Evolutionary conservation across 1,140 invertebrate species (phyloP).

Genomic region (Drosophila pruinosa): DNA sequence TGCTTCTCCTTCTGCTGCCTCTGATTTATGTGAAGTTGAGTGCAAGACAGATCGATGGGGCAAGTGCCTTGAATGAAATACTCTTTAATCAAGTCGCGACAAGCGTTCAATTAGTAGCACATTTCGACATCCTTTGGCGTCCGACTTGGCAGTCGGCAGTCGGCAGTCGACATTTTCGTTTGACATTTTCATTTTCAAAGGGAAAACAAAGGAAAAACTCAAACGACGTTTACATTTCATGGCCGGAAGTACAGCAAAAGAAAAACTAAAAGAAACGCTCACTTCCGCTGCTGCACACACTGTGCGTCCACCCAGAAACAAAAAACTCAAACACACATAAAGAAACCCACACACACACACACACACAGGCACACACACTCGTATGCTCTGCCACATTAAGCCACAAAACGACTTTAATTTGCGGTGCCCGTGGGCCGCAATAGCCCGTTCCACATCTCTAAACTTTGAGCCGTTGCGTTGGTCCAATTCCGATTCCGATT

Average conservation of each 20-base stretch:
- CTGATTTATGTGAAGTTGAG: slow-evolving; percentile 70
- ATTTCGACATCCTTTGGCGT: slow-evolving; percentile 22
- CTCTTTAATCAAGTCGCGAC: slow-evolving; percentile 35
- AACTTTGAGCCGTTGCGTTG: slow-evolving; percentile 30
- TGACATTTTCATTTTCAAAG: slow-evolving; percentile 64
- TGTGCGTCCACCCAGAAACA: slow-evolving; percentile 45
- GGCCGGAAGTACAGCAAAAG: slow-evolving; percentile 65
- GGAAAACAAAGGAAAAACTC: slow-evolving; percentile 26
- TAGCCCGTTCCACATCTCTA: slow-evolving; percentile 8
- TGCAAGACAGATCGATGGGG: slow-evolving; percentile 26
- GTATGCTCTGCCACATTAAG: slow-evolving; percentile 45
- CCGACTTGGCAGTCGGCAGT: slow-evolving; percentile 1
- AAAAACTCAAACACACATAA: slow-evolving; percentile 27
- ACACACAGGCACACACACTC: not conserved
- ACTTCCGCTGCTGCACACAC: slow-evolving; percentile 53
- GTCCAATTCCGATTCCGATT: slow-evolving; percentile 54
- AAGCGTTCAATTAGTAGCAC: slow-evolving; percentile 65
- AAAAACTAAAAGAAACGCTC: slow-evolving; percentile 69
- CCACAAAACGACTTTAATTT: slow-evolving; percentile 79
- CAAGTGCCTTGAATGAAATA: not conserved
- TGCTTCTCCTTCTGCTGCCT: not conserved
- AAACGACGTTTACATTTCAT: slow-evolving; percentile 74
- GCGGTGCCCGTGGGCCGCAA: slow-evolving; percentile 44
- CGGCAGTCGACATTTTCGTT: slow-evolving; percentile 26
- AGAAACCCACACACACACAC: slow-evolving; percentile 12